Base-by-base conservation (phyloP, 1,140 invertebrate species). In the Anadara kagoshimensis region DNA sequence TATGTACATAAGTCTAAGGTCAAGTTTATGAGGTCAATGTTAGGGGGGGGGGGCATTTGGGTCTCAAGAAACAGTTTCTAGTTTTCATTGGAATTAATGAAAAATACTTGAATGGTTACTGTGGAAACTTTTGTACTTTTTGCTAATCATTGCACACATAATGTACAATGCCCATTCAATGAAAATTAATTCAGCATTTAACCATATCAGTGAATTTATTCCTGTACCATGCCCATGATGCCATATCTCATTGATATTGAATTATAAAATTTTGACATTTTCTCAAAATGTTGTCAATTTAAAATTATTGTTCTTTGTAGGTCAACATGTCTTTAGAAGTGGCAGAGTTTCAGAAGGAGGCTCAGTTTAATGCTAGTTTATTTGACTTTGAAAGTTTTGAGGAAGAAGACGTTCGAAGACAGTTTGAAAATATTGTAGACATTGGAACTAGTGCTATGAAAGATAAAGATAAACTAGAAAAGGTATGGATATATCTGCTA, bases 371-470 rank as follows among this genome's bases (percentile, higher is more conserved):
- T 56, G 85, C 84, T 1, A 82, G 78, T 44, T 71, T 78, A 16
- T 88, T 95, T 81, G 92, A 93, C 68, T 90, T 91, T 83, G 91
- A 92, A 41, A 88, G 88, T 14, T 92, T 96, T 51, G 91, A 92
- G 5, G 94, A 97, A 87, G 91, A 92, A 14, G 85, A 89, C 7
- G 91, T 94, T 0, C 93, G 92, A 81, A 89, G 96, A 75, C 93
- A 96, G 84, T 90, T 97, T 12, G 92, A 93, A 80, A 92, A 94
- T 67, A 91, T 97, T 20, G 94, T 94, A 10, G 93, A 93, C 57
- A 93, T 97, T 1, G 96, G 96, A 0, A 90, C 91, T 0, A 89
- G 93, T 0, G 94, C 93, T 0, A 88, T 96, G 41, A 59, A 76
- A 14, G 75, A 79, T 49, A 70, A 73, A 57, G 62, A 49, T n/a